phyloP scores from a whole-genome alignment of 2,888 invertebrate species.

The Allophyes oxyacanthae region DNA sequence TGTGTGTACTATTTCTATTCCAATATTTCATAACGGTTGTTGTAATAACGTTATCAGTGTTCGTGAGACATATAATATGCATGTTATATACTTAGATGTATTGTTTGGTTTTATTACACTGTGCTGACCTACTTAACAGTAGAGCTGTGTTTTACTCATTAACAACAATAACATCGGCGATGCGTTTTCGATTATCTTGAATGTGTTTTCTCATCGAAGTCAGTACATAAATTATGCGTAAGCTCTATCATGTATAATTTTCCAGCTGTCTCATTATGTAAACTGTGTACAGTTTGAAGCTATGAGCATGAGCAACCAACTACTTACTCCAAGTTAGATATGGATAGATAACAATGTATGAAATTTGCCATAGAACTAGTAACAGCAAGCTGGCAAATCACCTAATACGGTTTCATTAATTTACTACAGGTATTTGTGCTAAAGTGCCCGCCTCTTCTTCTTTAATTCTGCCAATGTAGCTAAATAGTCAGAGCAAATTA shows the following conservation, averaged over 20 bases:
- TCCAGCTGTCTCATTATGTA: not conserved
- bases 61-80: conserved; percentile 44
- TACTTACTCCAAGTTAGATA: too few species aligned
- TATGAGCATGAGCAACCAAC: too few species aligned
- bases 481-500: conserved; percentile 10
- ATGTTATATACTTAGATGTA: conserved; percentile 36
- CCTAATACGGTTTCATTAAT: conserved; percentile 1
- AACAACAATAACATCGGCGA: conserved; percentile 37
- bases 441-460: too few species aligned
- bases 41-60: conserved; percentile 52
- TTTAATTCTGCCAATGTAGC: too few species aligned
- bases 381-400: not conserved
- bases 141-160: conserved; percentile 57
- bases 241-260: conserved; percentile 3
- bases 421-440: not conserved
- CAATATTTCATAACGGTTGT: conserved; percentile 49
- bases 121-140: conserved; percentile 65
- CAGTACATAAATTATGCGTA: conserved; percentile 18
- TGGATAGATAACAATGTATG: too few species aligned
- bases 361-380: too few species aligned
- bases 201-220: conserved; percentile 15
- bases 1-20: conserved; percentile 27
- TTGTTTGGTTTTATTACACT: conserved; percentile 57
- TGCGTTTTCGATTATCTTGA: conserved; percentile 38
- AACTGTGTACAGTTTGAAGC: conserved; percentile 1